Evolutionary conservation across 2,113 vertebrate species (phyloP).

Genomic region (Datnioides undecimradiatus): DNA sequence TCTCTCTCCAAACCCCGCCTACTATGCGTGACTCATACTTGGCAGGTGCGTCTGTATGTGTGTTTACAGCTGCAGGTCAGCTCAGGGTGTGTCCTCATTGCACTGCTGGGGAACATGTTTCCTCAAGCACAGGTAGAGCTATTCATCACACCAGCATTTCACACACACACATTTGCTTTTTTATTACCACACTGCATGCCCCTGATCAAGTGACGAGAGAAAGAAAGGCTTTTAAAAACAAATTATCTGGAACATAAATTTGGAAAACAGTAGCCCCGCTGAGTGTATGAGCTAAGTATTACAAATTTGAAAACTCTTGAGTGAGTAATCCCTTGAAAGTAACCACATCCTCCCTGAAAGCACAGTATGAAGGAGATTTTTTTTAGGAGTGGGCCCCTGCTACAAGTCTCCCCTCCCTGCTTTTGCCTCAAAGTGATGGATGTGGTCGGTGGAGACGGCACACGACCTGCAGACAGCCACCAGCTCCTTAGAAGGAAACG

Average conservation of each 20-base stretch:
- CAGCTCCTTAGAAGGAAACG: slow-evolving; percentile 67
- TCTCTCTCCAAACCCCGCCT: slow-evolving; percentile 51
- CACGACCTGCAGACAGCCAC: slow-evolving; percentile 61
- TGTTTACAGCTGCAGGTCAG: slow-evolving; percentile 78
- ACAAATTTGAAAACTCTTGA: slow-evolving; percentile 52
- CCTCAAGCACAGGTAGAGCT: slow-evolving; percentile 73
- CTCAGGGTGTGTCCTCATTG: slow-evolving; percentile 72
- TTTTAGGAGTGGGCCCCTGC: slow-evolving; percentile 40
- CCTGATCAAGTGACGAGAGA: slow-evolving; percentile 11
- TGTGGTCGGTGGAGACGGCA: slow-evolving; percentile 61
- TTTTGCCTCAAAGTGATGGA: slow-evolving; percentile 67
- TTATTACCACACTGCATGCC: background rate
- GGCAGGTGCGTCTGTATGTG: slow-evolving; percentile 70
- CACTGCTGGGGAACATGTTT: slow-evolving; percentile 67
- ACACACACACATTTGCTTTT: background rate
- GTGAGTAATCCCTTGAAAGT: slow-evolving; percentile 46
- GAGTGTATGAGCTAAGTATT: slow-evolving; percentile 38
- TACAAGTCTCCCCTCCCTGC: slow-evolving; percentile 36
- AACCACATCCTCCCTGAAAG: slow-evolving; percentile 44
- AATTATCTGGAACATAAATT: background rate
- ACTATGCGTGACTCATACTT: slow-evolving; percentile 69
- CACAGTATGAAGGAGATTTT: slow-evolving; percentile 11
- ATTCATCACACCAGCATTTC: slow-evolving; percentile 51
- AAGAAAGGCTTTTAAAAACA: background rate
- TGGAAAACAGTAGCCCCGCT: slow-evolving; percentile 7